Base-by-base conservation (phyloP, 2,888 invertebrate species). In the Parascotia fuliginaria region DNA sequence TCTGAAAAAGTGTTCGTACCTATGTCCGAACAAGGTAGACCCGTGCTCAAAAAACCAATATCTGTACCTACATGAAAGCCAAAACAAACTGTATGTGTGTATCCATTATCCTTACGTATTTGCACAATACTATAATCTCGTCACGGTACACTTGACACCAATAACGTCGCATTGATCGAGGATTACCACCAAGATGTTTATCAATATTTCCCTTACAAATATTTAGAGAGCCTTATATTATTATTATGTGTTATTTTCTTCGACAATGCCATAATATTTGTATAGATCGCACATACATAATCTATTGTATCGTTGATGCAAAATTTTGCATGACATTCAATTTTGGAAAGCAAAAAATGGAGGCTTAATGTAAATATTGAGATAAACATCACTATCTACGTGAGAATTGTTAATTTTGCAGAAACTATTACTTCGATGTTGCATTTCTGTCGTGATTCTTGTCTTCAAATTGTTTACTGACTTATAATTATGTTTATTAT, bases 81-180 rank as follows among this genome's bases (percentile, higher is more conserved):
- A 55, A 43, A 60, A 47, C 59, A 50, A 49, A 54, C 54, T 58
- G 54, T 51, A n/a, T n/a, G 39, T 42, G 28, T 43, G 41, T 50
- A 52, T 52, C 55, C 58, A 66, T 60, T 57, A 57, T 55, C 42
- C 47, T 13, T 61, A 71, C 67, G 74, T 73, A 72, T 86, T 89
- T 89, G 87, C 85, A 88, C 89, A 90, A 90, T 75, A 70, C 79
- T 65, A 67, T 91, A 89, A 91, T 88, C 90, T 79, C 54, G 78
- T 84, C 88, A 91, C 88, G 92, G 63, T 86, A 88, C 91, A 91
- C 92, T 92, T 92, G 89, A 89, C 86, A 81, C 84, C 85, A 89
- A 89, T 87, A 80, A 68, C 48, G 48, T 49, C 43, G 44, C 66
- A 80, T 87, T 86, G 78, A 83, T 66, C 70, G 45, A 59, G 87